Evolutionary conservation across 2,113 vertebrate species (phyloP), one percentile per base, ranked within the genome.

Genomic region (Carassius auratus): DNA sequence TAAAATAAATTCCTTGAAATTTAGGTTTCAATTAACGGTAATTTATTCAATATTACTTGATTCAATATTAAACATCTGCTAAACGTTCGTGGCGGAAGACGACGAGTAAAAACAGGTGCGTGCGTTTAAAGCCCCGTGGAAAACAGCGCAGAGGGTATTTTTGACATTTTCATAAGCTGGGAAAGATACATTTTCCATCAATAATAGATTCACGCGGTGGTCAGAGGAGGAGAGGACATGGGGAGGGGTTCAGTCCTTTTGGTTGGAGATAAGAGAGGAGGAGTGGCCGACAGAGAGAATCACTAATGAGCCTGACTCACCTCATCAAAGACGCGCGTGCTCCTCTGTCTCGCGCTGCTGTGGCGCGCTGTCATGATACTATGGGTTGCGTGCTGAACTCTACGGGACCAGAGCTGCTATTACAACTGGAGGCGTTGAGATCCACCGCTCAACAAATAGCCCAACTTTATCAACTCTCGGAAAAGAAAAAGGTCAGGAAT

Each of bases 231-330:
- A 89, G 86, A 88, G 68, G 91, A 91, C 91, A 92, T 88, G 92
- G 95, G 94, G 94, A 94, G 95, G 94, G 94, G 93, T 90, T 93
- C 93, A 91, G 85, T 94, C 91, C 93, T 93, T 94, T 92, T 93
- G 93, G 94, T 93, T 93, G 92, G 91, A 95, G 95, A 96, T 95
- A 96, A 96, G 95, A 95, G 88, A 93, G 95, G 94, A 96, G 95
- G 94, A 96, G 95, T 94, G 95, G 93, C 95, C 92, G 89, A 90
- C 92, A 93, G 81, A 92, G 92, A 90, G 93, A 93, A 93, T 93
- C 92, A 93, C 92, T 94, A 95, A 94, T 94, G 94, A 95, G 91
- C 90, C 92, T 90, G 90, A 84, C 90, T 92, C 92, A 91, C 86
- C 90, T 93, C 93, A 91, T 94, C 93, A 93, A 92, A 91, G 93